phyloP scores from a whole-genome alignment of 1,140 invertebrate genomes.

The Micrasema longulum region DNA sequence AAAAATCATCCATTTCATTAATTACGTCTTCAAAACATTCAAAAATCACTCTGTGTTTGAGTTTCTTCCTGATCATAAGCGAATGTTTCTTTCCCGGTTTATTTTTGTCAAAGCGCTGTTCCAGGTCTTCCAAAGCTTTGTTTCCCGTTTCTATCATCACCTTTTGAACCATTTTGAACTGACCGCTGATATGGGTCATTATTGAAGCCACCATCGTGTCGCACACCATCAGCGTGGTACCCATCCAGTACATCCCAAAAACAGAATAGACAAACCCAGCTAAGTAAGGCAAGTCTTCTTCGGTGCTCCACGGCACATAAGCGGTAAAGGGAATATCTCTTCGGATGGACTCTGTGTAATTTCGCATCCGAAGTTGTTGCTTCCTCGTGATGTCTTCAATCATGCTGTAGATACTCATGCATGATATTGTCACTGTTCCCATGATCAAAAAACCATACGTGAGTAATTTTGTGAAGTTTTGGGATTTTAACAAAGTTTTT shows the following conservation, averaged over 20 bases:
- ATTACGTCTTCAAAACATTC: too few species aligned
- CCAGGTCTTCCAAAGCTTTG: constrained; percentile 39
- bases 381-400: constrained; percentile 43
- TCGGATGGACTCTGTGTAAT: constrained; percentile 38
- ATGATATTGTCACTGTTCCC: constrained; percentile 45
- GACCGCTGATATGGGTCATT: constrained; percentile 49
- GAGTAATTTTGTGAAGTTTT: constrained; percentile 39
- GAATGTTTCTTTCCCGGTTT: background rate
- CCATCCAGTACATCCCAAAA: constrained; percentile 49
- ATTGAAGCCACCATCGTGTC: constrained; percentile 51
- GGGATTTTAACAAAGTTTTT: constrained; percentile 30
- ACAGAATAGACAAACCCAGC: constrained; percentile 45
- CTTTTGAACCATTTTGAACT: constrained; percentile 50
- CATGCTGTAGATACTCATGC: constrained; percentile 41
- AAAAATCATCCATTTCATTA: constrained; percentile 23
- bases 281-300: constrained; percentile 27
- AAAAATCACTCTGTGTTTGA: too few species aligned
- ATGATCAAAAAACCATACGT: constrained; percentile 45
- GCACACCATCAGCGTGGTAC: constrained; percentile 44
- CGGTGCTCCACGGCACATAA: constrained; percentile 47
- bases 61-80: too few species aligned
- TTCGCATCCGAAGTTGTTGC: constrained; percentile 10
- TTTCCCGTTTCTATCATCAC: constrained; percentile 37
- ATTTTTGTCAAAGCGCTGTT: constrained; percentile 4
- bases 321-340: constrained; percentile 47